phyloP scores from a whole-genome alignment of 1,140 invertebrate genomes.

The Prorops nasuta region DNA sequence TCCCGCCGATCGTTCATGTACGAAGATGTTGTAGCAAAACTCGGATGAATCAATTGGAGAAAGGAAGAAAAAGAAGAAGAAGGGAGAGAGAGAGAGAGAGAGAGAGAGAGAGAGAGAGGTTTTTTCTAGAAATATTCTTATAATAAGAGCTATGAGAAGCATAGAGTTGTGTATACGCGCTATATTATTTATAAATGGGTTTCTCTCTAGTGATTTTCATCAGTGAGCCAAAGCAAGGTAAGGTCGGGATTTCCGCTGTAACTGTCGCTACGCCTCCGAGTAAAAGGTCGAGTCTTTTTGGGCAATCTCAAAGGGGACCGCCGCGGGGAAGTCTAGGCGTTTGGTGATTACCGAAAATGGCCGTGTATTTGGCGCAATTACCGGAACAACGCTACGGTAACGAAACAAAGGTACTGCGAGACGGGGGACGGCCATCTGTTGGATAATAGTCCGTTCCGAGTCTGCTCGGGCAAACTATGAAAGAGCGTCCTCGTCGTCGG shows the following conservation, averaged over 20 bases:
- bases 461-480: conserved; percentile 8
- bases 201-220: no score
- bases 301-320: conserved; percentile 47
- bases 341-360: conserved; percentile 47
- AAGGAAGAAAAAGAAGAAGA: neutral
- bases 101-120: no score
- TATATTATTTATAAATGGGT: no score
- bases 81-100: conserved; percentile 19
- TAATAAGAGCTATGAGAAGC: no score
- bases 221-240: no score
- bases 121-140: no score
- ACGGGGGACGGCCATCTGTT: conserved; percentile 46
- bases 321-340: conserved; percentile 27
- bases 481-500: conserved; percentile 15
- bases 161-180: no score
- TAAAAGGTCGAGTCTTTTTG: conserved; percentile 44
- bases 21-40: no score
- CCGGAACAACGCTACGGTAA: conserved; percentile 50
- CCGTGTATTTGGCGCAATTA: conserved; percentile 48
- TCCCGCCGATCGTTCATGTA: no score
- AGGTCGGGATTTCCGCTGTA: no score
- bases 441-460: conserved; percentile 41
- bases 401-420: conserved; percentile 40
- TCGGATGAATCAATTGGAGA: no score
- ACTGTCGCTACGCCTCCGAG: conserved; percentile 44